phyloP scores from a whole-genome alignment of 2,888 invertebrate genomes.

The Serripes groenlandicus region DNA sequence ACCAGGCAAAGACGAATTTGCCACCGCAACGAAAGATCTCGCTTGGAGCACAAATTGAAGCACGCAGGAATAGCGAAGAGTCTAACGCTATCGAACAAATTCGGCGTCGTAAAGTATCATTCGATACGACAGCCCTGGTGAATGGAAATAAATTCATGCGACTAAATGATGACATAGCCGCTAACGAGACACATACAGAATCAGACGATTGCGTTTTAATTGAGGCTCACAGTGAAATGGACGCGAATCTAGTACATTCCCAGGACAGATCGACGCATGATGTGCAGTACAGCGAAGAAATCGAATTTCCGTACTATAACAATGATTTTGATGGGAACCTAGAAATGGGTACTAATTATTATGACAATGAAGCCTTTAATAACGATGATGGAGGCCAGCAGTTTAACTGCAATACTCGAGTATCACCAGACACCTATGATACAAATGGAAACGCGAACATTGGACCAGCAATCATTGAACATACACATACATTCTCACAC shows the following conservation, averaged over 20 bases:
- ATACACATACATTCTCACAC: background rate
- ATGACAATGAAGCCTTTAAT: background rate
- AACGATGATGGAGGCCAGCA: background rate
- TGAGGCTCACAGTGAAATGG: background rate
- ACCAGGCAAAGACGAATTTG: background rate
- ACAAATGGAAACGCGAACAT: background rate
- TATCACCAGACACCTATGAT: background rate
- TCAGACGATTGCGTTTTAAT: background rate
- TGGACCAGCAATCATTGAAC: conserved; percentile 1
- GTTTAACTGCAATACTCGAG: background rate
- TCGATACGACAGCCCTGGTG: conserved; percentile 53
- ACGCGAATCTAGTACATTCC: background rate
- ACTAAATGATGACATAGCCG: conserved; percentile 45
- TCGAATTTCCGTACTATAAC: background rate
- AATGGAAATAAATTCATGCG: conserved; percentile 38
- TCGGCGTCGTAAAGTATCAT: conserved; percentile 59
- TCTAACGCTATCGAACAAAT: conserved; percentile 3
- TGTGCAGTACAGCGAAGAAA: background rate
- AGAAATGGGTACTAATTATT: background rate
- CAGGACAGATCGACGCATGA: background rate
- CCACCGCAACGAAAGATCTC: conserved; percentile 49
- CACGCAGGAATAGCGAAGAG: background rate
- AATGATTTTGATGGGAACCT: background rate
- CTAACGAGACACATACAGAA: background rate
- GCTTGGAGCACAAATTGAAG: conserved; percentile 42